phyloP scores from a whole-genome alignment of 1,140 invertebrate species.

The Heliconius nattereri region DNA sequence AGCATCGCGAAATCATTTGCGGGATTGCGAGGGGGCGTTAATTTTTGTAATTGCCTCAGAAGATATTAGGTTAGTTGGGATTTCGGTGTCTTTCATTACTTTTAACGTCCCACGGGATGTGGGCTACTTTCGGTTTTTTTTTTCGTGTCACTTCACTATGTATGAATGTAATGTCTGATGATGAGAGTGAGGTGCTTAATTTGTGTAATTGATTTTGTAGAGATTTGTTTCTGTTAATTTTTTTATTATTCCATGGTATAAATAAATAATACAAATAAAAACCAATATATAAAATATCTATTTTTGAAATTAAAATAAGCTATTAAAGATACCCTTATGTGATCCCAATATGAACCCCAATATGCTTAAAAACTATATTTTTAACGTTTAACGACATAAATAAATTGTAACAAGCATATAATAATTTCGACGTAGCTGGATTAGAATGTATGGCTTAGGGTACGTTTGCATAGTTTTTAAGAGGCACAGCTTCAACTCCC shows the following conservation, averaged over 20 bases:
- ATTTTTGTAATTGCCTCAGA: constrained; percentile 50
- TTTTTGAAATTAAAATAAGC: no score
- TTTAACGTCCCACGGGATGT: constrained; percentile 39
- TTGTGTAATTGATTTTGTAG: not conserved
- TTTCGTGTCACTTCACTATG: not conserved
- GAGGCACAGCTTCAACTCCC: no score
- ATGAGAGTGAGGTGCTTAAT: not conserved
- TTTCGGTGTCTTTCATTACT: constrained; percentile 38
- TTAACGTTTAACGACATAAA: no score
- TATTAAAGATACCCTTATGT: no score
- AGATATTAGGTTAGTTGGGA: constrained; percentile 40
- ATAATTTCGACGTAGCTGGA: no score
- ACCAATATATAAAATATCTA: no score
- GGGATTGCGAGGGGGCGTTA: constrained; percentile 44
- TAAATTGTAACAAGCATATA: no score
- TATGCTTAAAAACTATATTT: no score
- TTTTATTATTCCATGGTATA: not conserved
- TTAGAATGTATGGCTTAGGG: no score
- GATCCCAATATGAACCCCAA: no score
- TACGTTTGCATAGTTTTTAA: no score
- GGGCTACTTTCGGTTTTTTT: constrained; percentile 41
- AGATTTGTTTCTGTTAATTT: not conserved
- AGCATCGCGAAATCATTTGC: constrained; percentile 44
- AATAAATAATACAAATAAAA: no score
- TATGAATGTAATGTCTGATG: not conserved